Evolutionary conservation across 2,797 vertebrate species (phyloP).

Genomic region (Enteromius thamalakanensis): DNA sequence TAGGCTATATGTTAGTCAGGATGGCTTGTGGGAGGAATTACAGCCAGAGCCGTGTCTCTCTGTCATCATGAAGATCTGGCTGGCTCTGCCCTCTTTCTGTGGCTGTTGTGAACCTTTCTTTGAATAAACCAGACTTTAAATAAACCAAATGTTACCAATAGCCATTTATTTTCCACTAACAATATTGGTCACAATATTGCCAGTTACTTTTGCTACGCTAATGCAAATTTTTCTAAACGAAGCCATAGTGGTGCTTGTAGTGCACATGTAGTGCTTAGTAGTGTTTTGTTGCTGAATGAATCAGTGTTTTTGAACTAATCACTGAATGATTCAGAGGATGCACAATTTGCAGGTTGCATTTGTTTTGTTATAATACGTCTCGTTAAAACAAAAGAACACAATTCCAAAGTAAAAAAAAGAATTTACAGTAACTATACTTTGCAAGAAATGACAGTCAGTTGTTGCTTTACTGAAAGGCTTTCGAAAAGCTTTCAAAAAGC

Average conservation of each 20-base stretch:
- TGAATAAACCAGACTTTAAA: background rate
- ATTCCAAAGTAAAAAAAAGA: too few species aligned
- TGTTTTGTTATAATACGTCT: background rate
- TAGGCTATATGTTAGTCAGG: slow-evolving; percentile 1
- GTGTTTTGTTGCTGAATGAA: background rate
- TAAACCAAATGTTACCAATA: background rate
- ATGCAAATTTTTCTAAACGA: background rate
- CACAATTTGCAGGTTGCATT: background rate
- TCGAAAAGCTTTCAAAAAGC: background rate
- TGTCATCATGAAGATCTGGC: slow-evolving; percentile 12
- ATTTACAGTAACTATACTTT: too few species aligned
- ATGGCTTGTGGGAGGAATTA: slow-evolving; percentile 15
- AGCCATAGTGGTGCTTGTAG: background rate
- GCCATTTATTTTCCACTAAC: background rate
- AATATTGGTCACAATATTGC: background rate
- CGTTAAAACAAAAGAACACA: background rate
- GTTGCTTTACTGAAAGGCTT: too few species aligned
- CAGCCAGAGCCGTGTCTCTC: background rate
- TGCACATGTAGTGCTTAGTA: too few species aligned
- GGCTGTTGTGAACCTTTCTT: background rate
- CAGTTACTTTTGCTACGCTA: background rate
- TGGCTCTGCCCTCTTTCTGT: background rate
- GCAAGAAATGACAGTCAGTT: too few species aligned
- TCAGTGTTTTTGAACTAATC: background rate
- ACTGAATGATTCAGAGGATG: background rate